Evolutionary conservation across 2,888 invertebrate species (phyloP), one percentile per base, ranked within the genome.

Genomic region (Physocephala rufipes): DNA sequence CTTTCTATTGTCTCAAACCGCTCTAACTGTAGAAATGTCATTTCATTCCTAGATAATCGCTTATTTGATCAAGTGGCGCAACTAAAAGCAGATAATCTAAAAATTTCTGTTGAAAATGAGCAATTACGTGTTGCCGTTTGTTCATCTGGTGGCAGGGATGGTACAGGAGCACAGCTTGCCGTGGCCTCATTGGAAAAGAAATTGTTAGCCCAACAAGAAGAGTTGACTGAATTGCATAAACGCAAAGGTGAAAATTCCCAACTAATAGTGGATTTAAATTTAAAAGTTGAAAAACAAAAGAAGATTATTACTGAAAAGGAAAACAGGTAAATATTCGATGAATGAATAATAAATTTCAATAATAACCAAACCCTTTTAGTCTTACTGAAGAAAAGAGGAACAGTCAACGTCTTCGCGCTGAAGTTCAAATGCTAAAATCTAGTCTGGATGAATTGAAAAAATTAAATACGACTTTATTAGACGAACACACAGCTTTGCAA

Each of bases 401-500:
- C 75, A 93, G 91, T 85, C 89, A 88, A 65, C 90, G 90, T 63
- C 86, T 94, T 62, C 88, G 91, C 76, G 90, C 91, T 55, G 94
- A 95, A 86, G 91, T 94, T 67, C 89, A 90, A 79, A 89, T 92
- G 88, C 90, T 92, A 77, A 90, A 90, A 81, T 90, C 88, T 72
- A 92, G 90, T 80, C 90, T 93, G 85, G 89, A 89, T 72, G 94
- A 95, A 83, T 85, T 95, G 66, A 92, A 95, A 86, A 91, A 91
- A 76, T 87, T 95, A 15, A 96, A 96, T 87, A 94, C 96, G 87
- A 91, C 95, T 77, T 86, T 98, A 71, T 90, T 93, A 80, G 98
- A 99, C 87, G 98, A 99, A 87, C 95, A 97, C 84, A 95, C 96
- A 85, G 96, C 97, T 0, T 86, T 97, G 73, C 97, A 97, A 82